Percentiles rank a stretch among this genome's conserved stretches.
Conservation (phyloP, 1,140 invertebrate genomes). For the Dysdera silvatica region DNA sequence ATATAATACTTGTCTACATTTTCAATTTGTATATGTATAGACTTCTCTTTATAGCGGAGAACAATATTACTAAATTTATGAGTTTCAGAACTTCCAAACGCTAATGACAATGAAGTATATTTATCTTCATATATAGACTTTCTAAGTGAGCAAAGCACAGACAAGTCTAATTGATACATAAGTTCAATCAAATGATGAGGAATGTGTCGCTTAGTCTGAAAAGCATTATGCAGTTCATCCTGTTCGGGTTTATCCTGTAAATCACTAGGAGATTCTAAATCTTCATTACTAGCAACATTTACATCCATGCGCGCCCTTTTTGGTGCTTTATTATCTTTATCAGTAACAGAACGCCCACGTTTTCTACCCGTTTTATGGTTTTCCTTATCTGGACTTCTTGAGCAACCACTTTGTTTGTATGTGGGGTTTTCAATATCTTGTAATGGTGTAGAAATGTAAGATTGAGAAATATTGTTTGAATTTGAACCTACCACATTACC, state of each 20-base stretch:
- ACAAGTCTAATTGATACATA: neutral
- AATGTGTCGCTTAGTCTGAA: neutral
- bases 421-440: neutral
- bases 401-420: too few relatives aligned
- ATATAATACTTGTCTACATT: too few relatives aligned
- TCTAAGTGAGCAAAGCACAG: neutral
- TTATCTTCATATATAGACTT: neutral
- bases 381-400: neutral
- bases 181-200: neutral
- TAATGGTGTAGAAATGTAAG: conserved; percentile 2
- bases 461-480: conserved; percentile 9
- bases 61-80: too few relatives aligned
- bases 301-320: neutral
- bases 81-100: too few relatives aligned
- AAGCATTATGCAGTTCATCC: too few relatives aligned
- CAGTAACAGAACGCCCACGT: neutral
- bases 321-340: neutral
- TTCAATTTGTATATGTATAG: too few relatives aligned
- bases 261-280: neutral
- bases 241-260: neutral
- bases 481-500: conserved; percentile 9
- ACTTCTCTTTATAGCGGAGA: too few relatives aligned
- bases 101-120: too few relatives aligned
- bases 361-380: neutral
- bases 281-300: neutral